Evolutionary conservation across 2,888 invertebrate species (phyloP).

Genomic region (Lasioglossum zephyrum): DNA sequence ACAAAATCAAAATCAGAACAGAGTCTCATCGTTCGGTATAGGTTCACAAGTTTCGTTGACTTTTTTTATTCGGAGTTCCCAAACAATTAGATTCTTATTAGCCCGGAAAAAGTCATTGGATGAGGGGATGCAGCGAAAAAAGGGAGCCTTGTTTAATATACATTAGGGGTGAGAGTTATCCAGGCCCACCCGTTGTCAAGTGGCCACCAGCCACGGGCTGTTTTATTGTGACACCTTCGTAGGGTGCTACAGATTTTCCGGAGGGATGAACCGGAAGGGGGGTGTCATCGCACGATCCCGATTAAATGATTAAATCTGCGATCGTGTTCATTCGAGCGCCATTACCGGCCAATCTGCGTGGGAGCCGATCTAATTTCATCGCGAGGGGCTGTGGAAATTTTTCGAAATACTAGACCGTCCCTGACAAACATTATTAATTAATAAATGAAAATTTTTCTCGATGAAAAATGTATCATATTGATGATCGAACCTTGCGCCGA

Average conservation of each 20-base stretch:
- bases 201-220: conserved; percentile 79
- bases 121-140: conserved; percentile 27
- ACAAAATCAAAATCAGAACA: no score
- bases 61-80: conserved; percentile 53
- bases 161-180: conserved; percentile 74
- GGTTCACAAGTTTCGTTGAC: no score
- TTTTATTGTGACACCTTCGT: conserved; percentile 80
- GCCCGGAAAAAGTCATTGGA: conserved; percentile 45
- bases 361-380: conserved; percentile 65
- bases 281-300: conserved; percentile 70
- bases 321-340: conserved; percentile 77
- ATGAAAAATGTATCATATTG: no score
- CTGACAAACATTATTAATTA: neutral
- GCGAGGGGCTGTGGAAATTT: neutral
- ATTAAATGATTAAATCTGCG: conserved; percentile 71
- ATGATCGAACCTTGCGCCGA: no score
- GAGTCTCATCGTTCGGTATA: no score
- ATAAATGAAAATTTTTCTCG: no score
- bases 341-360: conserved; percentile 81
- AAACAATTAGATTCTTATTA: conserved; percentile 76
- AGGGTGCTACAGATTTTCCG: conserved; percentile 69
- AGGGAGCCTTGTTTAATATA: conserved; percentile 69
- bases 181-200: conserved; percentile 74
- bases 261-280: conserved; percentile 54
- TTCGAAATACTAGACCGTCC: neutral